phyloP scores from a whole-genome alignment of 2,888 invertebrate species.

The Auanema freiburgensis region DNA sequence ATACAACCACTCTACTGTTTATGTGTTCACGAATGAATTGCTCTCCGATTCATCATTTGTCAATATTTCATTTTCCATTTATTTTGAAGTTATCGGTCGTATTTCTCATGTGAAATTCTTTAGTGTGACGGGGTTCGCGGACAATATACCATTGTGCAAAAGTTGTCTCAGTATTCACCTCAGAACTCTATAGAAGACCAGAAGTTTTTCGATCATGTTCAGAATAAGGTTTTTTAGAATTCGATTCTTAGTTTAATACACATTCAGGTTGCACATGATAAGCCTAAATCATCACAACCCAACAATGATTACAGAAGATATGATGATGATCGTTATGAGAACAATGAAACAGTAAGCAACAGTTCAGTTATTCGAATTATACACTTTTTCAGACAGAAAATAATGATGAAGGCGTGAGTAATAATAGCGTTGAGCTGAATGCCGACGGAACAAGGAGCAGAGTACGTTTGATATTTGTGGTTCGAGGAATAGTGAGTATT shows the following conservation, averaged over 20 bases:
- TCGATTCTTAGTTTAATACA: background rate
- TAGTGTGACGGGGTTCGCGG: slow-evolving; percentile 55
- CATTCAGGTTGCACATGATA: background rate
- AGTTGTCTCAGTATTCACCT: slow-evolving; percentile 36
- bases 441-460: too few species aligned
- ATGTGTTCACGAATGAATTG: background rate
- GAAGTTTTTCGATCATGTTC: slow-evolving; percentile 25
- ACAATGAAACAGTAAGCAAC: background rate
- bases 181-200: slow-evolving; percentile 46
- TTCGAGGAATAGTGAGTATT: background rate
- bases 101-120: slow-evolving; percentile 7
- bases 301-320: background rate
- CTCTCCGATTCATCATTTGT: background rate
- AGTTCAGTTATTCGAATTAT: background rate
- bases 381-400: too few species aligned
- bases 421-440: too few species aligned
- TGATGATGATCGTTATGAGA: background rate
- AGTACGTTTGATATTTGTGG: background rate
- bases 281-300: background rate
- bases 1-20: background rate
- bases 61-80: background rate
- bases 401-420: too few species aligned
- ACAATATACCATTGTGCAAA: slow-evolving; percentile 35
- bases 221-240: slow-evolving; percentile 10
- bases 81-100: background rate